Evolutionary conservation across 2,888 invertebrate species (phyloP).

Genomic region (Schrankia costaestrigalis): DNA sequence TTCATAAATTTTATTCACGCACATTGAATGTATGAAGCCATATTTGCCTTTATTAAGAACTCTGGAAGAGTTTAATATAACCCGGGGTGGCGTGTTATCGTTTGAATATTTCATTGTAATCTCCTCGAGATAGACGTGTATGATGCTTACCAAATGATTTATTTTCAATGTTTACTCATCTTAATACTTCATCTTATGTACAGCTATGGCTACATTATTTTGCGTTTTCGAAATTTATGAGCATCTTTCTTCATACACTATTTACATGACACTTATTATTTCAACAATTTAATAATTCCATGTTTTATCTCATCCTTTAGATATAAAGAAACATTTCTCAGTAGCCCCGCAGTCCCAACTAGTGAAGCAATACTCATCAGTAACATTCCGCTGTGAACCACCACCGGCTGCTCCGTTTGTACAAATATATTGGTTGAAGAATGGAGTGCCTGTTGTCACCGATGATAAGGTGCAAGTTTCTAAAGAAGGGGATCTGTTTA

Average conservation of each 20-base stretch:
- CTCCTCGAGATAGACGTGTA: conserved; percentile 1
- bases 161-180: conserved; percentile 3
- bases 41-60: conserved; percentile 3
- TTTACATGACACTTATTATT: too few species aligned
- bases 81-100: conserved; percentile 3
- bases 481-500: conserved; percentile 90
- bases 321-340: conserved; percentile 94
- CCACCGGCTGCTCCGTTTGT: conserved; percentile 94
- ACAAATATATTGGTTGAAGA: conserved; percentile 91
- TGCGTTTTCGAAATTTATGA: too few species aligned
- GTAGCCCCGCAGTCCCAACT: conserved; percentile 91
- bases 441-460: conserved; percentile 84
- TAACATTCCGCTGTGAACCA: conserved; percentile 92
- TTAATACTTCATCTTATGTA: background rate
- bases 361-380: conserved; percentile 91
- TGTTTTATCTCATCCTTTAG: conserved; percentile 63
- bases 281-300: background rate
- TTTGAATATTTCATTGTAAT: conserved; percentile 13
- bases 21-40: background rate
- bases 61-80: conserved; percentile 5
- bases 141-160: conserved; percentile 4
- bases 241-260: too few species aligned
- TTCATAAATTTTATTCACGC: background rate
- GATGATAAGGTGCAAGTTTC: conserved; percentile 87
- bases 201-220: too few species aligned